Base-by-base conservation (phyloP, 1,140 invertebrate genomes). In the Zaprionus tsacasi region DNA sequence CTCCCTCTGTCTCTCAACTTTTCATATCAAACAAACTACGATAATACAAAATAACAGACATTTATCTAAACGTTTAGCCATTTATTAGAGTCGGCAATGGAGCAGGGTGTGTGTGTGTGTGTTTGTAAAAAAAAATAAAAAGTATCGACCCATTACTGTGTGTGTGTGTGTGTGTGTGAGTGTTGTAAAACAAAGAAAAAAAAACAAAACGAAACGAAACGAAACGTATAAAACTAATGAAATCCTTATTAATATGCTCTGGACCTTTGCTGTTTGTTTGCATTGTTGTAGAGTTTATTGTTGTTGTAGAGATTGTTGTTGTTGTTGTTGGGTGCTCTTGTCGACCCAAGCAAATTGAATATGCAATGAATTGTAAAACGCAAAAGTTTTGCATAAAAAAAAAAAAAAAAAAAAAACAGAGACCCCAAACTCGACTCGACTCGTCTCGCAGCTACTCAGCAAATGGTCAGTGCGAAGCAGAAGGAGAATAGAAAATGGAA, bases 181-280 rank as follows among this genome's bases (percentile, higher is more conserved):
- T 52, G 48, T 36, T 35, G 55, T 35, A 48, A 56, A 57, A 66
- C 69, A 65, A 36, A 38, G 48, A 58, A 63, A 40, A 67, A 38
- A 45, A 40, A 45, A 17, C 15, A 58, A 76, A 57, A 35, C 35
- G n/a, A 64, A 74, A 74, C 54, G 72, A 74, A 68, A 61, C 27
- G 61, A 50, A 81, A 78, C 78, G 82, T 85, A 79, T 89, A 89
- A 89, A 89, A 91, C 88, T 91, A 91, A 91, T 91, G 89, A 91
- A 91, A 91, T 91, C 83, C 88, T 88, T 88, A 88, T 88, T 91
- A 91, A 91, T 91, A 82, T 91, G 83, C 85, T 74, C 70, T 73
- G 85, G 88, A 88, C 83, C 89, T 91, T 88, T 91, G 87, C 81
- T 76, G 69, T 88, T 78, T 90, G 72, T 77, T 65, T 70, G 64